phyloP scores from a whole-genome alignment of 2,888 invertebrate species.

The Caenorhabditis drosophilae region DNA sequence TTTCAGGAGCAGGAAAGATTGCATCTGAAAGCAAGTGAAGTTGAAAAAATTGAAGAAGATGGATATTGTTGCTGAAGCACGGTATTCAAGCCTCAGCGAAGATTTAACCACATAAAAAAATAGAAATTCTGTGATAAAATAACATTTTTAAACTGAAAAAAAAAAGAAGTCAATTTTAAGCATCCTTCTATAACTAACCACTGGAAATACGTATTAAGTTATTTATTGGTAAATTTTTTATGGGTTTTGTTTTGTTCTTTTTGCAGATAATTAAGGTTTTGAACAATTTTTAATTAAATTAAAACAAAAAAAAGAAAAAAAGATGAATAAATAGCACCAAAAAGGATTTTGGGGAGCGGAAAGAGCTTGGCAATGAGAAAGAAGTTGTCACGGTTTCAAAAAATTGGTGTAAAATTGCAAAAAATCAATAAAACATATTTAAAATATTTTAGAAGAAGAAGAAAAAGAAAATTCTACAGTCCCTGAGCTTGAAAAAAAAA shows the following conservation, averaged over 20 bases:
- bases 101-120: conserved; percentile 8
- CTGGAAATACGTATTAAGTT: no score
- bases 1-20: conserved; percentile 55
- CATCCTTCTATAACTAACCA: no score
- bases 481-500: conserved; percentile 38
- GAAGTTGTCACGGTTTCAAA: conserved; percentile 25
- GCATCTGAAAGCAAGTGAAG: conserved; percentile 62
- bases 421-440: not conserved
- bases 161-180: no score
- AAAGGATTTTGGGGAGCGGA: no score
- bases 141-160: no score
- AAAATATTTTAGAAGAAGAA: not conserved
- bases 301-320: no score
- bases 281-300: no score
- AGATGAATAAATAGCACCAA: conserved; percentile 24
- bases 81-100: not conserved
- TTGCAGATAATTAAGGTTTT: no score
- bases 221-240: no score
- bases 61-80: conserved; percentile 62
- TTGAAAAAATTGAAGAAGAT: conserved; percentile 52
- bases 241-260: no score
- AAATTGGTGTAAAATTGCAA: not conserved
- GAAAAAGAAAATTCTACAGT: conserved; percentile 13
- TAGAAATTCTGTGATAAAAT: no score
- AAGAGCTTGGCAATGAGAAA: conserved; percentile 30